Evolutionary conservation across 2,797 vertebrate species (phyloP).

Genomic region (Amniataba percoides): DNA sequence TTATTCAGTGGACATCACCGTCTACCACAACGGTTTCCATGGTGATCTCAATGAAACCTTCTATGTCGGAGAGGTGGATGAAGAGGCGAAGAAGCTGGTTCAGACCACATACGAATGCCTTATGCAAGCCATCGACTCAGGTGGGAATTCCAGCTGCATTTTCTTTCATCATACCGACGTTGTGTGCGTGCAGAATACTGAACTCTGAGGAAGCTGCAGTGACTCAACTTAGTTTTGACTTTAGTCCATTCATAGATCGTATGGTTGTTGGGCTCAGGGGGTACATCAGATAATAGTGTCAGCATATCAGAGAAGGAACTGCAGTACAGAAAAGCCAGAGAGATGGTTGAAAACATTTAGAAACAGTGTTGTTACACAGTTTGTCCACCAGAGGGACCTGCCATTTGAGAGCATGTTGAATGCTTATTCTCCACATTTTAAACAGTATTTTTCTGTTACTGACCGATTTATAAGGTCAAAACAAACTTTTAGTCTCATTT

Average conservation of each 20-base stretch:
- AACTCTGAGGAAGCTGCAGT: too few relatives aligned
- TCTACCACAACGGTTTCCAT: slow-evolving; percentile 97
- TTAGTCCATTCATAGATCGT: background rate
- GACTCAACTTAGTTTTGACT: background rate
- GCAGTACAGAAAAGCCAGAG: background rate
- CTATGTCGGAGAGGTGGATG: slow-evolving; percentile 95
- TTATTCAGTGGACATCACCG: slow-evolving; percentile 96
- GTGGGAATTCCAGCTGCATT: slow-evolving; percentile 73
- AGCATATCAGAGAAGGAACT: too few relatives aligned
- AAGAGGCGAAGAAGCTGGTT: slow-evolving; percentile 93
- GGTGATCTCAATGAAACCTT: slow-evolving; percentile 99
- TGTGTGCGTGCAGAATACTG: background rate
- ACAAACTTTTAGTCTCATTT: background rate
- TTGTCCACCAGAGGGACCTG: slow-evolving; percentile 23
- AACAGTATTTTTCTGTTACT: background rate
- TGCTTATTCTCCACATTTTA: background rate
- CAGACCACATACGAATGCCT: slow-evolving; percentile 98
- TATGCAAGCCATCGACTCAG: slow-evolving; percentile 98
- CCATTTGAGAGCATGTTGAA: background rate
- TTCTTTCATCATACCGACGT: background rate
- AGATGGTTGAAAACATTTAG: background rate
- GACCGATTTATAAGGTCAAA: background rate
- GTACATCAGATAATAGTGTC: background rate
- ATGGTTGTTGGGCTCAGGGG: background rate
- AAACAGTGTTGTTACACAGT: background rate